phyloP scores from a whole-genome alignment of 2,797 vertebrate genomes.

The Craterocephalus amniculus region DNA sequence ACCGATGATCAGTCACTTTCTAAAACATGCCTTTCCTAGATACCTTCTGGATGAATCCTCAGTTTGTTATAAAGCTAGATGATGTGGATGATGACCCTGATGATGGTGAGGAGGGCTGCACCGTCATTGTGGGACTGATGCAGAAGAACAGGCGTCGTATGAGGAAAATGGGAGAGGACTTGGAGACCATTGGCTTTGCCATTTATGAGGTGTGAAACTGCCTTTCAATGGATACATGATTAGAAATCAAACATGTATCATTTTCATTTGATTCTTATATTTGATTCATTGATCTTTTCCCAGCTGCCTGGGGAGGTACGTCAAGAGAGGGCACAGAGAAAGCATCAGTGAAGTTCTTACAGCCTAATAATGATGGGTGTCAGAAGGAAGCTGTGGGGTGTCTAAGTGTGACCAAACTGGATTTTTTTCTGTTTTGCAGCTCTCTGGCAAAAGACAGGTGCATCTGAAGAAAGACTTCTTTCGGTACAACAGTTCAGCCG shows the following conservation, averaged over 20 bases:
- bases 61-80: slow-evolving; percentile 77
- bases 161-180: slow-evolving; percentile 67
- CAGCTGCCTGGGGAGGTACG: slow-evolving; percentile 85
- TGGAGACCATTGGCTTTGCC: slow-evolving; percentile 76
- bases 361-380: neutral
- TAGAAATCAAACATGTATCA: neutral
- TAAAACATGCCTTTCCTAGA: slow-evolving; percentile 41
- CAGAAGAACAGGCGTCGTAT: slow-evolving; percentile 72
- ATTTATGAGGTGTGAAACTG: slow-evolving; percentile 68
- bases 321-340: slow-evolving; percentile 6
- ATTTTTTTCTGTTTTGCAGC: slow-evolving; percentile 47
- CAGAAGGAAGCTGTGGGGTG: neutral
- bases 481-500: slow-evolving; percentile 55
- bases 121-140: slow-evolving; percentile 77
- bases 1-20: neutral
- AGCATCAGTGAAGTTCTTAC: slow-evolving; percentile 1
- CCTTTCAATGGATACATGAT: neutral
- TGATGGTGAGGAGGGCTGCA: slow-evolving; percentile 73
- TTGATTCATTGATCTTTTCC: slow-evolving; percentile 45
- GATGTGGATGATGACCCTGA: slow-evolving; percentile 74
- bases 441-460: slow-evolving; percentile 79
- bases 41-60: slow-evolving; percentile 77
- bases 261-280: slow-evolving; percentile 17
- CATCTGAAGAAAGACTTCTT: slow-evolving; percentile 81
- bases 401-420: slow-evolving; percentile 16